phyloP scores from a whole-genome alignment of 2,113 vertebrate genomes.

The Petaurus breviceps region DNA sequence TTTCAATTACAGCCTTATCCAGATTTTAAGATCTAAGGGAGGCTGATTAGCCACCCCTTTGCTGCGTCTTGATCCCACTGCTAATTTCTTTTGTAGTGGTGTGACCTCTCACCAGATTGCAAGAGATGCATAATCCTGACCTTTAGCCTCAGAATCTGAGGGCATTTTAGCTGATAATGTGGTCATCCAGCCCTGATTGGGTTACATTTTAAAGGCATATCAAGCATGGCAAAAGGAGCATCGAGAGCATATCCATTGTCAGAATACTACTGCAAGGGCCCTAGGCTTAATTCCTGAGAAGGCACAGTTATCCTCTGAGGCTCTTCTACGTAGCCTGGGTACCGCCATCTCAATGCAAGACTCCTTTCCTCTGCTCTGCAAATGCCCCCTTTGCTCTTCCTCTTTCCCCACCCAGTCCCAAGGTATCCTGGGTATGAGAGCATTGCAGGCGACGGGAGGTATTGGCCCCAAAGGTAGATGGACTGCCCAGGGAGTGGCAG shows the following conservation, averaged over 20 bases:
- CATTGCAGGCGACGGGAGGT: background rate
- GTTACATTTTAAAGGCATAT: background rate
- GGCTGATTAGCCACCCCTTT: rapidly evolving
- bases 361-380: background rate
- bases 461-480: background rate
- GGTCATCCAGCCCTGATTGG: background rate
- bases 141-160: background rate
- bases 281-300: background rate
- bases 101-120: background rate
- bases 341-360: background rate
- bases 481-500: too few species aligned
- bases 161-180: background rate
- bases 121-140: rapidly evolving
- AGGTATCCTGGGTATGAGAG: background rate
- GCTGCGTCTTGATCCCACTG: background rate
- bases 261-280: background rate
- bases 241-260: background rate
- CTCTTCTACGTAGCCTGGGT: background rate
- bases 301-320: background rate
- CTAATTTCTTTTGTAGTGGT: background rate
- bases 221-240: background rate
- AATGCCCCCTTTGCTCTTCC: too few species aligned
- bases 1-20: background rate
- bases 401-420: background rate
- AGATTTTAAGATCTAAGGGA: background rate